Evolutionary conservation across 1,140 invertebrate genomes (phyloP).

Genomic region (Brevipalpus yothersi): DNA sequence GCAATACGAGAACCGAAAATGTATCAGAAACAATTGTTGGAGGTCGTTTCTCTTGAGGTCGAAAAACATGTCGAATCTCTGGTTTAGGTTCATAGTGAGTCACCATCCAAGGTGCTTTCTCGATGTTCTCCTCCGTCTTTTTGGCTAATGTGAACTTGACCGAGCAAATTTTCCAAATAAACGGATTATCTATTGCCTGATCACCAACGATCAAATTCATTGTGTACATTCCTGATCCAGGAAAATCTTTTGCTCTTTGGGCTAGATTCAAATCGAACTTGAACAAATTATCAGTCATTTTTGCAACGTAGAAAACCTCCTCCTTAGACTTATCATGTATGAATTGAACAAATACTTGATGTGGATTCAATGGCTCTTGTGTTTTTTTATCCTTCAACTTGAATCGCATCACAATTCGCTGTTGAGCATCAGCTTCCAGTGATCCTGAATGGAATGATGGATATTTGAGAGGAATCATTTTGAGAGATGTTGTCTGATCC

Average conservation of each 20-base stretch:
- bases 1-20: conserved; percentile 56
- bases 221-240: conserved; percentile 48
- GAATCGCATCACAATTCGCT: conserved; percentile 65
- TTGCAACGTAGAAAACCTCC: conserved; percentile 73
- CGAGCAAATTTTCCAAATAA: conserved; percentile 50
- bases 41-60: conserved; percentile 69
- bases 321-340: conserved; percentile 32
- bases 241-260: conserved; percentile 51
- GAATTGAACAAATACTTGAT: conserved; percentile 76
- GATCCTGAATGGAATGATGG: conserved; percentile 38
- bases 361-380: conserved; percentile 42
- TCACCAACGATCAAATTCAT: conserved; percentile 73
- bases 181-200: conserved; percentile 60
- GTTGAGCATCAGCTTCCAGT: conserved; percentile 54
- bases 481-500: conserved; percentile 24
- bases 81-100: conserved; percentile 36
- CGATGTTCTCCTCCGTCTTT: conserved; percentile 16
- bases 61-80: conserved; percentile 78
- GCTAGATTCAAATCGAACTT: conserved; percentile 74
- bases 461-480: conserved; percentile 31
- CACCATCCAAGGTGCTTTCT: conserved; percentile 12
- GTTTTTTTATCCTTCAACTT: conserved; percentile 42
- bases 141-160: conserved; percentile 13
- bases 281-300: conserved; percentile 37
- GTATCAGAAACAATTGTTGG: conserved; percentile 59